Base-by-base conservation (phyloP, 2,797 vertebrate species). In the Taenioides sp. region DNA sequence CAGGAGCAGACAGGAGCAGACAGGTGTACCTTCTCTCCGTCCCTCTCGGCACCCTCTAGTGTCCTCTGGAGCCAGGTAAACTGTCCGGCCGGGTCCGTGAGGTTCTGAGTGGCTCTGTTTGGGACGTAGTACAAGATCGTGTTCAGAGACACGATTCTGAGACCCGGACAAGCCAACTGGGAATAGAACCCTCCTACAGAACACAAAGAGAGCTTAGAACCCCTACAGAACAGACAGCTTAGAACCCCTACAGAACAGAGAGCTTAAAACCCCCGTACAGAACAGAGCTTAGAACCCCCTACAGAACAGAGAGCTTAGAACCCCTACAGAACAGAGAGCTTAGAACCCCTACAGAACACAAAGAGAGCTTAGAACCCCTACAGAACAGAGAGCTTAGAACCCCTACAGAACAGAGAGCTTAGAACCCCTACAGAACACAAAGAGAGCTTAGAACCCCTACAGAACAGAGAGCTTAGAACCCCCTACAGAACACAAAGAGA, bases 81-180 rank as follows among this genome's bases (percentile, higher is more conserved):
- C 84, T 98, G 97, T 71, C 94, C 92, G 0, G 95, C 96, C 7
- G 98, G 98, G 81, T 99, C 98, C 0, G 91, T 96, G 84, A 92
- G 84, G 91, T 98, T 96, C 27, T 77, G 27, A 0, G 96, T 96
- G 80, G 86, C 84, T 2, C 86, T 59, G 79, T 99, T 91, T 0
- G 96, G 97, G 61, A 94, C 81, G 50, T 99, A 99, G 91, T 99
- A 99, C 1, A 99, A 93, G 79, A 96, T 96, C 2, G 97, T 99
- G 90, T 99, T 99, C 69, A 99, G 91, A 85, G 96, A 97, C 61
- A 99, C 88, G 84, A 99, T 90, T 62, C 97, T 92, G 55, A 99
- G 86, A 54, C 87, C 90, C 1, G 90, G 84, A 75, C 91, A 86
- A 7, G 94, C 92, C 67, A 94, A 89, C 90, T 98, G 96, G 98